Evolutionary conservation across 2,888 invertebrate species (phyloP), one percentile per base, ranked within the genome.

Genomic region (Magallana nippona): DNA sequence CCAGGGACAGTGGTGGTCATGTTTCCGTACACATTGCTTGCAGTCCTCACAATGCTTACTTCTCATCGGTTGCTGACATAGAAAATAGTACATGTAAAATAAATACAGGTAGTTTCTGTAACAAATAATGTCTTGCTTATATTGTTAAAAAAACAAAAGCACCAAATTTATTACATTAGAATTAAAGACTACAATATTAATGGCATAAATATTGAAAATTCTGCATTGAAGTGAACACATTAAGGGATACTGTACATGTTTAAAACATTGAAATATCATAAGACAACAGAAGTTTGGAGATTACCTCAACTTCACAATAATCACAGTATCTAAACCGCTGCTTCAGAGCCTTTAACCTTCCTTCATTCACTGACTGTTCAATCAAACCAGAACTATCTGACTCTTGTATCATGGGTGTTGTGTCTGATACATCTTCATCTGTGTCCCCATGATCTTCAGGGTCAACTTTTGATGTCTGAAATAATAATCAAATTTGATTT

Each of bases 1-100:
- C 94, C 94, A 94, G 0, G 94, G 94, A 87, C 94, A 94, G 86
- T 94, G 94, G 85, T 94, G 94, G 88, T 94, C 94, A 87, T 92
- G 94, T 85, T 92, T 91, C 11, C 92, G 87, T 2, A 94, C 93
- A 91, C 94, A 94, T 57, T 90, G 86, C 32, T 90, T 89, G 87
- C 94, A 94, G 78, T 94, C 94, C 84, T 93, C 93, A 89, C 94
- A 94, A 87, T 94, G 94, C 82, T 93, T 92, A 55, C 92, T 90
- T 84, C 94, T 88, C 89, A 94, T 88, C 19, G 94, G 94, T 89
- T 93, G 93, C 93, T 93, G 87, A 1, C 88, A 89, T 19, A 56
- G 17, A n/a, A 62, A 5, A 79, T 44, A 60, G 57, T 22, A 32
- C 22, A 22, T 13, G 22, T 44, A 55, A 1, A 82, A 11, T 15